These are phyloP conservation scores for Calidris pygmaea DNA, from an alignment of 2,113 vertebrate species.

Conservation along the genomic window DNA sequence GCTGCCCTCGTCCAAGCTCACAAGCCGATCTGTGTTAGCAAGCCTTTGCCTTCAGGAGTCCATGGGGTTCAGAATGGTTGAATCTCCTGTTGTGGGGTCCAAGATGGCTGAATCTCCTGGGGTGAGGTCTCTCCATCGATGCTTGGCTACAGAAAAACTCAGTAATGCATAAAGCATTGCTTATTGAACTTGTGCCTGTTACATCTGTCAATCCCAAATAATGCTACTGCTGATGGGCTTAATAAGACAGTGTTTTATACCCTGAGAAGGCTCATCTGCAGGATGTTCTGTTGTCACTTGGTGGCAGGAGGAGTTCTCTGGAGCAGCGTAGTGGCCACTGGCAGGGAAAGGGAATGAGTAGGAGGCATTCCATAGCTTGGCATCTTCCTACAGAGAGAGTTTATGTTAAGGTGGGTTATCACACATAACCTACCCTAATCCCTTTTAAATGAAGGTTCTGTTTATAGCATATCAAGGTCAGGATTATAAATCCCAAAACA, in stretches of 20 bases:
- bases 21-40: not conserved
- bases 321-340: not conserved
- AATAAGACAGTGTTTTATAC: not conserved
- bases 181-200: not conserved
- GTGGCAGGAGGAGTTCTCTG: not conserved
- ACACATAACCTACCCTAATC: not conserved
- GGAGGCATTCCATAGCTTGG: not conserved
- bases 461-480: conserved; percentile 34
- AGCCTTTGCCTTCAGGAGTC: not conserved
- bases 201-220: not conserved
- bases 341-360: not conserved
- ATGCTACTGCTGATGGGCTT: not conserved
- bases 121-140: rapidly evolving
- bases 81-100: rapidly evolving
- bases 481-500: conserved; percentile 17
- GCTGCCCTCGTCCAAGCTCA: not conserved
- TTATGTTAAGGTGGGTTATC: not conserved
- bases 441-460: conserved; percentile 40
- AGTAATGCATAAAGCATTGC: not conserved
- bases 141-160: not conserved
- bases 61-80: not conserved
- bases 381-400: not conserved
- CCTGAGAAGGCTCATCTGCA: rapidly evolving
- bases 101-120: not conserved
- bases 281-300: not conserved